Percentiles rank a stretch among this genome's conserved stretches.
Evolutionary conservation across 35 echinoderm and acorn worm genomes (phyloP).

Genomic region (Heliocidaris tuberculata): DNA sequence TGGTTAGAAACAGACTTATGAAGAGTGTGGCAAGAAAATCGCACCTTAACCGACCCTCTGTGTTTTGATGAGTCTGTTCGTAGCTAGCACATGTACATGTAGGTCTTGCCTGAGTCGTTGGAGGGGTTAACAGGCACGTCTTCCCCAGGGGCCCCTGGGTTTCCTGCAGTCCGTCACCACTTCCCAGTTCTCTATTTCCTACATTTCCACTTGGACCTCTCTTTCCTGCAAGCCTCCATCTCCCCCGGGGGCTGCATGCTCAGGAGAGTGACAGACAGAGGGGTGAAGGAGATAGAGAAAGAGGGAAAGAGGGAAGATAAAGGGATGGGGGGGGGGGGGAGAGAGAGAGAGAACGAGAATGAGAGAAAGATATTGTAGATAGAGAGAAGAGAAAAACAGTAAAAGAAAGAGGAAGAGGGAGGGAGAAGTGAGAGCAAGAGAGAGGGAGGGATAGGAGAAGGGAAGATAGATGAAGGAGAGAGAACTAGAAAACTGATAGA

Average conservation of each 20-base stretch:
- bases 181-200: conserved; percentile 33
- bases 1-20: background rate
- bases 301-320: background rate
- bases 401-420: background rate
- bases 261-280: background rate
- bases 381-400: no score
- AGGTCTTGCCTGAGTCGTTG: background rate
- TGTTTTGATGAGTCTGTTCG: background rate
- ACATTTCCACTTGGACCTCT: conserved; percentile 36
- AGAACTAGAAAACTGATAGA: no score
- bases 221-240: conserved; percentile 19
- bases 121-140: background rate
- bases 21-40: background rate
- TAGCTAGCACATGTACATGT: background rate
- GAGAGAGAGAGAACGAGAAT: background rate
- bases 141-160: background rate
- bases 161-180: conserved; percentile 33
- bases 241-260: conserved; percentile 14
- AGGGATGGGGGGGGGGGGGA: background rate
- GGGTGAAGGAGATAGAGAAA: background rate
- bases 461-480: background rate
- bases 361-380: no score
- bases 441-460: background rate
- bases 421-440: background rate
- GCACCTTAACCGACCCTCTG: conserved; percentile 12